Percentiles rank a stretch among this genome's conserved stretches.
phyloP scores from a whole-genome alignment of 2,797 vertebrate genomes.

The Coilia nasus region DNA sequence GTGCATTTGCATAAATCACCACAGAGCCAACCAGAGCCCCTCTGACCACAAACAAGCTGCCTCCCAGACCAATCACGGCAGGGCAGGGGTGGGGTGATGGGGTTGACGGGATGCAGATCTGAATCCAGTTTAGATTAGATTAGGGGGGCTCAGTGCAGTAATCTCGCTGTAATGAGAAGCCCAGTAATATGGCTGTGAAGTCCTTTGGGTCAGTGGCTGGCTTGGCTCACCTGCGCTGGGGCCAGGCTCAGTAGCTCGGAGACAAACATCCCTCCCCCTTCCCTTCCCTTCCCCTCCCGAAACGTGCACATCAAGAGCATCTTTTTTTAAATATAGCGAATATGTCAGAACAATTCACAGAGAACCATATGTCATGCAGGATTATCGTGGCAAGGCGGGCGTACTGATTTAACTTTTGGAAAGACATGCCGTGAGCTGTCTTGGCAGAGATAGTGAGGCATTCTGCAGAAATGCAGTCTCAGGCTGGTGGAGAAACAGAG shows the following conservation, averaged over 20 bases:
- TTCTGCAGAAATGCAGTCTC: neutral
- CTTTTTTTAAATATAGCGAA: neutral
- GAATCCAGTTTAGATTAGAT: slow-evolving; percentile 5
- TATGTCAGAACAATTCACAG: neutral
- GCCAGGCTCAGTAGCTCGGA: neutral
- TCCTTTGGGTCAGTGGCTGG: neutral
- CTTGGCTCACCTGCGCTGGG: neutral
- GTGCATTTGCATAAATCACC: slow-evolving; percentile 15
- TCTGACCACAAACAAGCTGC: slow-evolving; percentile 16
- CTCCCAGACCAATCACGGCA: neutral
- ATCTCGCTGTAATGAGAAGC: neutral
- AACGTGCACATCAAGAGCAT: neutral
- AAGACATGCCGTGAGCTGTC: neutral
- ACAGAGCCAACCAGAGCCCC: neutral
- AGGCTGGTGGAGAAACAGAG: neutral
- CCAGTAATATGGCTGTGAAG: slow-evolving; percentile 6
- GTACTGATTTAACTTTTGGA: neutral
- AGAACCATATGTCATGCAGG: neutral
- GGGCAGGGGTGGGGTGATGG: too few relatives aligned
- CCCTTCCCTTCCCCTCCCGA: too few relatives aligned
- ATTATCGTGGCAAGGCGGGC: neutral
- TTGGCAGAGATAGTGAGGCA: neutral
- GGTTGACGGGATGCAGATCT: neutral
- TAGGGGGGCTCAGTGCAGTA: slow-evolving; percentile 13
- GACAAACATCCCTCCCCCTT: too few relatives aligned